Evolutionary conservation across 1,140 invertebrate genomes (phyloP).

Genomic region (Drosophila ananassae): DNA sequence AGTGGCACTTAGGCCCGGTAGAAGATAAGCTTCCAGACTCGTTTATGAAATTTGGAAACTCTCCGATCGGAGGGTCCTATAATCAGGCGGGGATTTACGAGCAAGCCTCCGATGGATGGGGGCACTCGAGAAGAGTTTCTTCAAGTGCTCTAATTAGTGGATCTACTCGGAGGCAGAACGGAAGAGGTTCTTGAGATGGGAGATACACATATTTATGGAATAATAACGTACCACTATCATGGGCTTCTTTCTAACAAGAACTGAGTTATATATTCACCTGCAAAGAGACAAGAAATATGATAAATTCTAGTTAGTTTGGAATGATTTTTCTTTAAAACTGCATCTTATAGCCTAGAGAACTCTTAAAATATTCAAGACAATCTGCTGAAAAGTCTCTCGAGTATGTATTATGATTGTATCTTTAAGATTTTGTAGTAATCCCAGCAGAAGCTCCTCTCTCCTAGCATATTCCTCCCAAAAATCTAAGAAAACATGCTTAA

Average conservation of each 20-base stretch:
- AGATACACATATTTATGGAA: neutral
- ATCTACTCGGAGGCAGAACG: neutral
- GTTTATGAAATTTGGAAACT: neutral
- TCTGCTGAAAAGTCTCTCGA: too few relatives aligned
- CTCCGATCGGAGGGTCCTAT: neutral
- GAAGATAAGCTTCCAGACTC: constrained; percentile 31
- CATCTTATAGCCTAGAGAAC: too few relatives aligned
- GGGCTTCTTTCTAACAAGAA: too few relatives aligned
- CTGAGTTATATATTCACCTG: neutral
- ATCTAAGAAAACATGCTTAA: too few relatives aligned
- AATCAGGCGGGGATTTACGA: constrained; percentile 1
- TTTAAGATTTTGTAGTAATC: too few relatives aligned
- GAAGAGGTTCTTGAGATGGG: neutral
- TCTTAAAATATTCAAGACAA: too few relatives aligned
- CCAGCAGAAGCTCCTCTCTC: too few relatives aligned
- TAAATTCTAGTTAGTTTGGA: neutral
- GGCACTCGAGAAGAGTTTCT: neutral
- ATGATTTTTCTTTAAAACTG: too few relatives aligned
- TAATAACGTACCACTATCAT: neutral
- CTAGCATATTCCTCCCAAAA: too few relatives aligned
- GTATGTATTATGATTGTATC: too few relatives aligned
- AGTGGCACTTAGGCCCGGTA: constrained; percentile 55
- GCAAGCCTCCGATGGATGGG: neutral
- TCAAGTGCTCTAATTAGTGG: constrained; percentile 1
- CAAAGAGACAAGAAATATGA: neutral